A percentile compares a stretch with the other conserved stretches of the same genome.
Conservation (phyloP, 2,888 invertebrate genomes). For the Pyralis farinalis region DNA sequence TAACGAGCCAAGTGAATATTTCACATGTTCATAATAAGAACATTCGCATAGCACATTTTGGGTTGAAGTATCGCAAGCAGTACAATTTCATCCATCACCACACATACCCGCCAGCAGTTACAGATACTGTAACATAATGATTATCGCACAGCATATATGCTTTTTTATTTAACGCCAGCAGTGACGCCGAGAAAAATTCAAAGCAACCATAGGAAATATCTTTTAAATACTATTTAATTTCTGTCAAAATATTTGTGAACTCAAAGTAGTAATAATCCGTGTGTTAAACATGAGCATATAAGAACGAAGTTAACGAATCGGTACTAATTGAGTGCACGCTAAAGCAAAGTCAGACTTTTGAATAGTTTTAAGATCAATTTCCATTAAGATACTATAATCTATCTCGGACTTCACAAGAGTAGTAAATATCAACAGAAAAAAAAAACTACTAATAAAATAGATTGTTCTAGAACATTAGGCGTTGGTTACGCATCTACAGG, state of each 20-base stretch:
- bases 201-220: not conserved
- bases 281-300: no score
- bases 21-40: constrained; percentile 16
- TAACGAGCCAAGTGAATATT: not conserved
- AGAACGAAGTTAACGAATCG: not conserved
- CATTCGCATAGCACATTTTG: constrained; percentile 38
- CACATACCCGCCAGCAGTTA: constrained; percentile 63
- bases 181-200: constrained; percentile 23
- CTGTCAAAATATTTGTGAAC: constrained; percentile 15
- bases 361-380: constrained; percentile 1
- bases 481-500: constrained; percentile 20
- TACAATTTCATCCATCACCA: constrained; percentile 64
- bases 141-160: constrained; percentile 14
- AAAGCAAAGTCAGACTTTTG: constrained; percentile 2
- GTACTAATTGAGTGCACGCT: constrained; percentile 1
- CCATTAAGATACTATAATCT: constrained; percentile 1
- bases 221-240: not conserved
- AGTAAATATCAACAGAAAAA: not conserved
- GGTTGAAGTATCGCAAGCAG: constrained; percentile 32
- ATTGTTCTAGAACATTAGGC: constrained; percentile 18
- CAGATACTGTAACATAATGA: constrained; percentile 29
- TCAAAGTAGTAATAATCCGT: not conserved
- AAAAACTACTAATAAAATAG: not conserved
- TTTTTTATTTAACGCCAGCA: constrained; percentile 44
- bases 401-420: not conserved